Base-by-base conservation (phyloP, 1,140 invertebrate species). In the Drosophila yakuba region DNA sequence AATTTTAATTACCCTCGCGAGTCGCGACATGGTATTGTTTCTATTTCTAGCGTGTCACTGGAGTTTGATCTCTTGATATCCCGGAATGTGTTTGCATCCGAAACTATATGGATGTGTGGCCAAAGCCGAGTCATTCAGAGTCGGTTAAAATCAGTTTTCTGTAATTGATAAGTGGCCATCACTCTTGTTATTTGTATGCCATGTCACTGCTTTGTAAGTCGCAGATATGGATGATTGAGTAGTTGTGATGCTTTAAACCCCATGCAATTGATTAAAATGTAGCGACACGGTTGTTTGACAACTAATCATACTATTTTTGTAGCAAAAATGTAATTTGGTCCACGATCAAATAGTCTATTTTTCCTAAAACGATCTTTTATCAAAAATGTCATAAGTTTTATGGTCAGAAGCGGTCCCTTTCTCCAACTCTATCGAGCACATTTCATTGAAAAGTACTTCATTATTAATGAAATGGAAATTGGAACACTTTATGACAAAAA, bases 1-100 rank as follows among this genome's bases (percentile, higher is more conserved):
- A 60, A 55, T 79, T 79, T 74, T 83, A 80, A 88, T 83, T 84
- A 54, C 44, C 38, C 7, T 23, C 35, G 12, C 17, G 43, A 17
- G 5, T 23, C 35, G 12, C 17, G 43, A 17, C 66, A 58, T 54
- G 74, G 10, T 23, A 76, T 35, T 68, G 11, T 32, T 28, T 64
- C 25, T 63, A 41, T 35, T 56, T 3, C 32, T 48, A 23, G 47
- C 59, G 41, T 63, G 51, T 50, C n/a, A 8, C n/a, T 71, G 44
- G 43, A 52, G n/a, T 66, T 68, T 54, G 61, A 71, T 71, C 51
- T 71, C 28, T 35, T 0, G 52, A 71, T 71, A 12, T 15, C 14
- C 32, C 28, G 2, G 14, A 71, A 50, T 71, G 15, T 43, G 68
- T 71, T 71, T 71, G 52, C 64, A 71, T 66, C 52, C 68, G 6